These are phyloP conservation scores for Perodicticus potto DNA, from an alignment of 2,797 vertebrate genomes.

Conservation along the genomic window DNA sequence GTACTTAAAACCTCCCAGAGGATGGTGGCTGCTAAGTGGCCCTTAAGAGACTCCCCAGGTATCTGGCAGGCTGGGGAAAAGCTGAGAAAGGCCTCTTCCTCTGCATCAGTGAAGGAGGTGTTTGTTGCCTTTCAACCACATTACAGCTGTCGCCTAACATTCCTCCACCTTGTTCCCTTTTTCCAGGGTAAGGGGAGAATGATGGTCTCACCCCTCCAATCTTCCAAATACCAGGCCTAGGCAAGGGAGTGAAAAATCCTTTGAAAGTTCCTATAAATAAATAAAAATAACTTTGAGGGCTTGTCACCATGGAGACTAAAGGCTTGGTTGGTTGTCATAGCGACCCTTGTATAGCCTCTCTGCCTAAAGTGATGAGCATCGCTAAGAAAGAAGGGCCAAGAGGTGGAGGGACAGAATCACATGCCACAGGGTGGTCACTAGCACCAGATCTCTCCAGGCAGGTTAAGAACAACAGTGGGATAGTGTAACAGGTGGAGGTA, in stretches of 20 bases:
- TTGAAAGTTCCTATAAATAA: slow-evolving; percentile 78
- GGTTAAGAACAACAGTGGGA: background rate
- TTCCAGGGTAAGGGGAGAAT: background rate
- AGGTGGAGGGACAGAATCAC: background rate
- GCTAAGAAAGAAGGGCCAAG: background rate
- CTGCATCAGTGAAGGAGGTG: background rate
- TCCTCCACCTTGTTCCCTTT: background rate
- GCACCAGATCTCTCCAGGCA: background rate
- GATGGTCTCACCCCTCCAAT: background rate
- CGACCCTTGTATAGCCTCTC: slow-evolving; percentile 37
- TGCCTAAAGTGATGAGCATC: slow-evolving; percentile 48
- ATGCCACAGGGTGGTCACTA: background rate
- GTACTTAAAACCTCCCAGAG: background rate
- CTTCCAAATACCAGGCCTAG: slow-evolving; percentile 45
- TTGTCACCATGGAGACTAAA: slow-evolving; percentile 76
- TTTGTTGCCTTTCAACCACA: background rate
- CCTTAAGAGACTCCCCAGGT: background rate
- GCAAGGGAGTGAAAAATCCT: slow-evolving; percentile 63
- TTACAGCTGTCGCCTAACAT: background rate
- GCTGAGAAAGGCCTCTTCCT: background rate
- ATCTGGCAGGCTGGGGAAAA: background rate
- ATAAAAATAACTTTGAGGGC: slow-evolving; percentile 74
- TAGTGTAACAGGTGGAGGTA: background rate
- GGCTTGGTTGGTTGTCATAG: slow-evolving; percentile 77
- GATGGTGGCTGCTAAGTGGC: background rate